phyloP scores from a whole-genome alignment of 2,888 invertebrate genomes.

The Hyppa rectilinea region DNA sequence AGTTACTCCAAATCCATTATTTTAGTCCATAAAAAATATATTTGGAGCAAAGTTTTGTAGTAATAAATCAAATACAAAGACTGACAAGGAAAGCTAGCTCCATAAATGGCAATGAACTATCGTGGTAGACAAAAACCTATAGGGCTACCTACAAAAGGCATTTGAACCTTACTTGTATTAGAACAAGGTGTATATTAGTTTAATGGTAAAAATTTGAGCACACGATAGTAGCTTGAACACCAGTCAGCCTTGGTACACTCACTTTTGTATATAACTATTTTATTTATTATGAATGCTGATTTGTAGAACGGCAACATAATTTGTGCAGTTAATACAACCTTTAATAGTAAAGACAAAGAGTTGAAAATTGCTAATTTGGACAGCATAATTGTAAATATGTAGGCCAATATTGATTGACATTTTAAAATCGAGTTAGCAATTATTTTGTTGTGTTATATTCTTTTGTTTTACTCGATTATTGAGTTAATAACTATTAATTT shows the following conservation, averaged over 20 bases:
- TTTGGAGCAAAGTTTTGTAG: conserved; percentile 48
- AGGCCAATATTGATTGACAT: conserved; percentile 74
- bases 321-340: conserved; percentile 62
- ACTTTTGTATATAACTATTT: conserved; percentile 78
- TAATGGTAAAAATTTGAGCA: conserved; percentile 74
- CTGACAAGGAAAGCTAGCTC: conserved; percentile 79
- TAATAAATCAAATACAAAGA: conserved; percentile 75
- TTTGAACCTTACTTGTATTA: conserved; percentile 63
- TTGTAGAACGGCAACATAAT: conserved; percentile 70
- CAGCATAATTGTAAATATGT: conserved; percentile 53
- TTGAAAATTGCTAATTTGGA: conserved; percentile 57
- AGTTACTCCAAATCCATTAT: conserved; percentile 56
- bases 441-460: conserved; percentile 67
- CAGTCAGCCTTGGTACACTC: conserved; percentile 83
- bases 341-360: conserved; percentile 68
- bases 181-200: conserved; percentile 73
- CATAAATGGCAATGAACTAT: conserved; percentile 72
- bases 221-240: conserved; percentile 73
- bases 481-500: conserved; percentile 28
- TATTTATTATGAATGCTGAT: conserved; percentile 77
- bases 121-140: conserved; percentile 66
- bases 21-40: conserved; percentile 35
- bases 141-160: conserved; percentile 30
- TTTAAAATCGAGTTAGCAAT: conserved; percentile 71
- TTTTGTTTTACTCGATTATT: conserved; percentile 69